phyloP scores from a whole-genome alignment of 2,113 vertebrate species.

The Heloderma charlesbogerti region DNA sequence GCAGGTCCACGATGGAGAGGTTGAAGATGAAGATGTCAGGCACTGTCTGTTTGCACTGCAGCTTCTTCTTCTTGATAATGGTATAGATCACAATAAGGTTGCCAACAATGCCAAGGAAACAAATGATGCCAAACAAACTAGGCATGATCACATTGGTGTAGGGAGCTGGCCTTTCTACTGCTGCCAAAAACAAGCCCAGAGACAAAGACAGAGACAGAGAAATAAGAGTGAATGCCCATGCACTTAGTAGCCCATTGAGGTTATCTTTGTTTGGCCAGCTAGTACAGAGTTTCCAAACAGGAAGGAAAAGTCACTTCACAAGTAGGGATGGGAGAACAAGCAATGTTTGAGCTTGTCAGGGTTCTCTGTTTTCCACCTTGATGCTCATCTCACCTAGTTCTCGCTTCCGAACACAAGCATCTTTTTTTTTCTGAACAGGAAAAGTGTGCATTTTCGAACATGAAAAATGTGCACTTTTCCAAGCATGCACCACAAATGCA shows the following conservation, averaged over 20 bases:
- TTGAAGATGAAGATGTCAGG: slow-evolving; percentile 90
- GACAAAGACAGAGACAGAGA: neutral
- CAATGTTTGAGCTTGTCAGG: too few species aligned
- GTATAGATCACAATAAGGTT: slow-evolving; percentile 88
- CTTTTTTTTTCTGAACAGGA: too few species aligned
- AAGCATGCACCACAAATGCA: too few species aligned
- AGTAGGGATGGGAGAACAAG: too few species aligned
- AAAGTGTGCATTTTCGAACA: too few species aligned
- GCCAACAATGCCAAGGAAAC: slow-evolving; percentile 83
- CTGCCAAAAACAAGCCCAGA: slow-evolving; percentile 62
- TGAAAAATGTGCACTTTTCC: too few species aligned
- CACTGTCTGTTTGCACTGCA: slow-evolving; percentile 81
- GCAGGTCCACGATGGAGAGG: slow-evolving; percentile 85
- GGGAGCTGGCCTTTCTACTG: slow-evolving; percentile 56
- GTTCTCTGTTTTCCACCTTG: too few species aligned
- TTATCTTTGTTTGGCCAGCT: neutral
- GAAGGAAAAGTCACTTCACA: neutral
- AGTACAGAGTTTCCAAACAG: neutral
- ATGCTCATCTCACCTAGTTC: too few species aligned
- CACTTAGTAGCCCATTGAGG: neutral
- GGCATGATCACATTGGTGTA: slow-evolving; percentile 81
- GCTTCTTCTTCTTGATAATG: slow-evolving; percentile 85
- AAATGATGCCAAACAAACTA: slow-evolving; percentile 86
- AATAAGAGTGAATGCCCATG: slow-evolving; percentile 5
- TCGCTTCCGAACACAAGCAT: too few species aligned